Evolutionary conservation across 2,113 vertebrate species (phyloP), one percentile per base, ranked within the genome.

Genomic region (Corydoras maculifer): DNA sequence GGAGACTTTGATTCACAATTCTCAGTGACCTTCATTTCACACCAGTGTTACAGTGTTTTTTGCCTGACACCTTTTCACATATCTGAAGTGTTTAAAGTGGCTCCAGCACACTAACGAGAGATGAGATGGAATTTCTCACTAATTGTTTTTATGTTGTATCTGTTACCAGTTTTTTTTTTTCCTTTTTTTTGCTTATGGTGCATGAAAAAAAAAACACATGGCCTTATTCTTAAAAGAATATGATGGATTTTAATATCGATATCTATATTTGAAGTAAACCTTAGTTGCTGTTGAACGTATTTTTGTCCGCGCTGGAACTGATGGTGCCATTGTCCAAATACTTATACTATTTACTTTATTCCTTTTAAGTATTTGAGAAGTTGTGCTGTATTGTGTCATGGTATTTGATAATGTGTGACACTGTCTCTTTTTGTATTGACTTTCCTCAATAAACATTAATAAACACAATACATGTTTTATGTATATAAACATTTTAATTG

Each of bases 291-390:
- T 57, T 68, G 18, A 55, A 72, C 29, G 35, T 43, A 29, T 67
- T 29, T 62, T 58, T 71, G 18, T 69, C 13, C 62, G 62, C 53
- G 62, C 65, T 72, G 77, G 64, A 80, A 75, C 30, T 6, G 53
- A 79, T 80, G 71, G 81, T 87, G 82, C 85, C 83, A 84, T 82
- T 79, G 82, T 86, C 75, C 75, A 69, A 62, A 75, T 61, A 57
- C 9, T 76, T 75, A 77, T 49, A 79, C 32, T 67, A 53, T 70
- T 58, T 62, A 4, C 35, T 49, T 32, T 55, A 30, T 74, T 60
- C 14, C 2, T 73, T 62, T 43, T 74, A 55, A 18, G 50, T 68
- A 32, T 71, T 73, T 74, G 68, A 43, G 49, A 15, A 70, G 57
- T 57, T 59, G 74, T 77, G 66, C 75, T 74, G 70, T 69, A 68